Conservation (phyloP, 2,797 vertebrate genomes). For the Lagocephalus sceleratus region DNA sequence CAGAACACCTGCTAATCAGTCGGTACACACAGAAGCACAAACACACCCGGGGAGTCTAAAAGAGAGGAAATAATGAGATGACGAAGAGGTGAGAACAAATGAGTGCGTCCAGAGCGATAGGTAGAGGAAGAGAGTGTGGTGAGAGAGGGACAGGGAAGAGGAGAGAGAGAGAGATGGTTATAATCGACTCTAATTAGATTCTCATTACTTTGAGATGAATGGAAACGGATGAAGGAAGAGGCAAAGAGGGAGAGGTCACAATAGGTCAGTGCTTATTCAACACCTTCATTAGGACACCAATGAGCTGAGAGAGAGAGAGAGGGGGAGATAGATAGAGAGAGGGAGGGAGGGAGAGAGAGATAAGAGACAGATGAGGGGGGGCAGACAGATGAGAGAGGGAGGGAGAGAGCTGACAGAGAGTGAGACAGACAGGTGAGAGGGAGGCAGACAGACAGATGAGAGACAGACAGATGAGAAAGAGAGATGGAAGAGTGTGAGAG, state of each 20-base stretch:
- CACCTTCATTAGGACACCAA: constrained; percentile 68
- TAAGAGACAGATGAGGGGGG: too few species aligned
- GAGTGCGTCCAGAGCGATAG: constrained; percentile 18
- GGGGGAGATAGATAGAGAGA: constrained; percentile 22
- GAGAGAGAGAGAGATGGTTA: constrained; percentile 52
- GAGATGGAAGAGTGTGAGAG: constrained; percentile 19
- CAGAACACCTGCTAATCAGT: constrained; percentile 25
- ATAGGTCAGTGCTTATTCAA: constrained; percentile 65
- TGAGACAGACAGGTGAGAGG: constrained; percentile 17
- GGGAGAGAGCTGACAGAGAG: too few species aligned
- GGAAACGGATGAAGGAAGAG: constrained; percentile 60
- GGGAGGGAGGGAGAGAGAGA: constrained; percentile 7
- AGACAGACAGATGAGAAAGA: constrained; percentile 28
- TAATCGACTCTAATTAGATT: constrained; percentile 74
- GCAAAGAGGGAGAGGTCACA: constrained; percentile 59
- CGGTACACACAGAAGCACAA: constrained; percentile 24
- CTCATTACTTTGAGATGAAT: constrained; percentile 70
- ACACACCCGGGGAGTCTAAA: constrained; percentile 22
- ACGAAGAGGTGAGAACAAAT: constrained; percentile 23
- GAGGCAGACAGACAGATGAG: constrained; percentile 33
- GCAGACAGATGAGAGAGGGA: constrained; percentile 22
- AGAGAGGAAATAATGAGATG: constrained; percentile 41
- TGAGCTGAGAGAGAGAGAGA: constrained; percentile 38
- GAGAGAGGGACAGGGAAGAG: constrained; percentile 17
- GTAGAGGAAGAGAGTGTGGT: constrained; percentile 2